These are phyloP conservation scores for Hylomyscus alleni DNA, from an alignment of 2,797 vertebrate species.

Conservation along the genomic window DNA sequence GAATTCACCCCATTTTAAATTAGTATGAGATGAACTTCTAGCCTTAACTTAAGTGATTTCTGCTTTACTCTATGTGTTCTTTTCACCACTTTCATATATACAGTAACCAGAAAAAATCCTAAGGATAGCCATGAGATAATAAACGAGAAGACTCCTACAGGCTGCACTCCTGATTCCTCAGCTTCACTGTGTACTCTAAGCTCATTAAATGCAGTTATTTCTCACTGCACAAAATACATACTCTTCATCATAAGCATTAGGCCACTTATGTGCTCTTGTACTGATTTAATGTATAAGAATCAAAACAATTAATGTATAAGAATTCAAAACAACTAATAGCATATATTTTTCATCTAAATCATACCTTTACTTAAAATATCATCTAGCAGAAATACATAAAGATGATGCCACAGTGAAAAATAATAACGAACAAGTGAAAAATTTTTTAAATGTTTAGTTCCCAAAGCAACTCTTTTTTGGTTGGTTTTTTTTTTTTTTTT, in stretches of 20 bases:
- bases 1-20: slow-evolving; percentile 19
- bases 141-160: background rate
- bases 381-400: slow-evolving; percentile 60
- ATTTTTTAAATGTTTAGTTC: slow-evolving; percentile 64
- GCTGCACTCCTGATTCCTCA: background rate
- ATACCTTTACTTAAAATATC: slow-evolving; percentile 54
- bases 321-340: slow-evolving; percentile 48
- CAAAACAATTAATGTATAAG: too few relatives aligned
- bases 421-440: slow-evolving; percentile 9
- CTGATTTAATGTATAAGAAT: slow-evolving; percentile 45
- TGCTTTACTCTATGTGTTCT: background rate
- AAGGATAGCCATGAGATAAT: background rate
- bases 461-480: background rate
- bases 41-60: slow-evolving; percentile 18
- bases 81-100: background rate
- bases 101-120: background rate
- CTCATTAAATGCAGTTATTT: slow-evolving; percentile 19
- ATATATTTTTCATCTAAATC: slow-evolving; percentile 36
- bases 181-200: background rate
- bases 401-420: background rate
- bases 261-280: background rate
- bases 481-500: too few relatives aligned
- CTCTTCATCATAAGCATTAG: background rate
- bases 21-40: slow-evolving; percentile 2
- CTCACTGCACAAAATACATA: slow-evolving; percentile 40